Evolutionary conservation across 1,140 invertebrate species (phyloP), one percentile per base, ranked within the genome.

Genomic region (Drosophila oshimai): DNA sequence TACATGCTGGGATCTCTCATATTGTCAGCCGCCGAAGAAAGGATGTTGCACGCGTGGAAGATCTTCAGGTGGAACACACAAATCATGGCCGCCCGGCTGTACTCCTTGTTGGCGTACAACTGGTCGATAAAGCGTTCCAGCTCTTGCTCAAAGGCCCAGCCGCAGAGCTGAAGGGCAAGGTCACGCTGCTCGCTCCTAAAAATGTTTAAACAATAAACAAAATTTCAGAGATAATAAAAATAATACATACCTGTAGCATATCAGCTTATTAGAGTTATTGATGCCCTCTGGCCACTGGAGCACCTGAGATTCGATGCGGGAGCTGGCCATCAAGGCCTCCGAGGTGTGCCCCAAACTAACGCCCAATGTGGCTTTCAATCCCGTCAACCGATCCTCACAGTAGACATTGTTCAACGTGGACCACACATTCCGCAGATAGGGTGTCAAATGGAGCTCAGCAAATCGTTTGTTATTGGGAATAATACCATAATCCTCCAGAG

Each of bases 31-130:
- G 94, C 95, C 58, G 94, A 92, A 58, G 95, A 95, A 31, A 99
- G 92, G 73, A 98, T 95, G 67, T 97, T 95, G 70, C 99, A 96
- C 9, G 97, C 97, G 78, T 94, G 92, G 49, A 94, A 93, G 39
- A 98, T 92, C 87, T 96, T 95, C 57, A 98, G 92, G 92, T 97
- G 96, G 90, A 99, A 99, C 36, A 98, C 94, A 33, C 97, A 95
- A 36, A 99, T 95, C 24, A 97, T 96, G 6, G 97, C 97, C 20
- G 97, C 97, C 90, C 97, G 93, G 31, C 96, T 94, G 91, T 94
- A 96, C 45, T 93, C 92, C 29, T 90, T 90, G 46, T 78, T 83
- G 22, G 73, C 89, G 20, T 81, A 89, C 3, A 90, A 45, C 13
- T 86, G 50, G 20, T 74, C 78, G 1, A 90, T 71, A 3, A 87